A percentile compares a stretch with the other conserved stretches of the same genome.
Evolutionary conservation across 2,113 vertebrate genomes (phyloP).

Genomic region (Trichomycterus rosablanca): DNA sequence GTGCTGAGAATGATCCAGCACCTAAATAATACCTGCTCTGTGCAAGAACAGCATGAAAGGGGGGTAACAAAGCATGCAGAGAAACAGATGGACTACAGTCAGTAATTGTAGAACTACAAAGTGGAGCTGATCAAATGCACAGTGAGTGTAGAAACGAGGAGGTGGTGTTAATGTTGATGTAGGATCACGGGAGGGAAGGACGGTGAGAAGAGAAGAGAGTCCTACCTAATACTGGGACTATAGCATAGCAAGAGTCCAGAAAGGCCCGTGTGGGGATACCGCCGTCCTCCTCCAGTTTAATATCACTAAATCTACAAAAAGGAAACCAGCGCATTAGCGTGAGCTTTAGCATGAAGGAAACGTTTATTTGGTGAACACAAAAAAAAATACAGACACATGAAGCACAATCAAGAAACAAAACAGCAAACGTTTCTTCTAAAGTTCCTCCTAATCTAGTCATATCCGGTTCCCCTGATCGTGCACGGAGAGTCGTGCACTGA

Average conservation of each 20-base stretch:
- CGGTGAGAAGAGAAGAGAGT: conserved; percentile 17
- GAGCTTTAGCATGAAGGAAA: conserved; percentile 42
- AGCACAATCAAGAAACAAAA: conserved; percentile 9
- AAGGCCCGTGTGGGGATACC: conserved; percentile 94
- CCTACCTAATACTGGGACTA: conserved; percentile 96
- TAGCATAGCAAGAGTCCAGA: conserved; percentile 95
- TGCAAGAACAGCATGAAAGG: no score
- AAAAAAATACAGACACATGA: conserved; percentile 8
- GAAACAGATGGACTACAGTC: no score
- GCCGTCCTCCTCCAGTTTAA: conserved; percentile 84
- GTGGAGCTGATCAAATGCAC: no score
- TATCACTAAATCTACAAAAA: conserved; percentile 90
- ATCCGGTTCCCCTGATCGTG: no score
- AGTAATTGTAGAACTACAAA: no score
- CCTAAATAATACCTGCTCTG: no score
- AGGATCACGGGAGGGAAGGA: not conserved
- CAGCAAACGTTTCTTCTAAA: no score
- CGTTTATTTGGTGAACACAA: conserved; percentile 40
- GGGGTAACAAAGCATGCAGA: no score
- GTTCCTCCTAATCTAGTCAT: no score
- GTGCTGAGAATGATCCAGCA: no score
- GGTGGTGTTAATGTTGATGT: not conserved
- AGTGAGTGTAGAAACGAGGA: no score
- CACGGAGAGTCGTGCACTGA: no score
- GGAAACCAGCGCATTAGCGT: conserved; percentile 47